phyloP scores from a whole-genome alignment of 2,113 vertebrate genomes.

The Austrofundulus limnaeus region DNA sequence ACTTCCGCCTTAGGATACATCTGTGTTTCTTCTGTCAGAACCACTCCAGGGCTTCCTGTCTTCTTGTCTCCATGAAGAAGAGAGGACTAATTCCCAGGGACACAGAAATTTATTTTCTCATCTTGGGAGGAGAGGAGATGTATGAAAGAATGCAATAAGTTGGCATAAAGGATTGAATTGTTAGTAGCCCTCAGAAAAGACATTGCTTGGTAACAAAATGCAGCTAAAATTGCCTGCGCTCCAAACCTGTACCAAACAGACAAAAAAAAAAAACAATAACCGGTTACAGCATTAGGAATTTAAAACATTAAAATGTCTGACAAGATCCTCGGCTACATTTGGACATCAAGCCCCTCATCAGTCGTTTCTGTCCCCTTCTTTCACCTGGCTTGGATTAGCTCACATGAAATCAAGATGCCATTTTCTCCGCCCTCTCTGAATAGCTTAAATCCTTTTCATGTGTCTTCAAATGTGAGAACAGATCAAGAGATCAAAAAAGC shows the following conservation, averaged over 20 bases:
- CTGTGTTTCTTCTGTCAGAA: not conserved
- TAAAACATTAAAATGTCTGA: not conserved
- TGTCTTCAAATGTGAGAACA: slow-evolving; percentile 55
- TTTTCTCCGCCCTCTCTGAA: slow-evolving; percentile 44
- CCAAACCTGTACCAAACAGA: too few species aligned
- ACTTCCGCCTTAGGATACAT: not conserved
- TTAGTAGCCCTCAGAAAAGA: too few species aligned
- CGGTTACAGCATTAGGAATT: not conserved
- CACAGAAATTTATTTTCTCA: not conserved
- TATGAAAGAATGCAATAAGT: not conserved
- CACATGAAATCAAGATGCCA: slow-evolving; percentile 38
- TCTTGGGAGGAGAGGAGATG: not conserved
- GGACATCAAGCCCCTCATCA: slow-evolving; percentile 35
- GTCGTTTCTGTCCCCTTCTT: slow-evolving; percentile 39
- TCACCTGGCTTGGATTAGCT: slow-evolving; percentile 52
- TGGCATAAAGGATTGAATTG: not conserved
- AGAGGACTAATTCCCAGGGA: not conserved
- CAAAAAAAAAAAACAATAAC: too few species aligned
- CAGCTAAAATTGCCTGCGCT: not conserved
- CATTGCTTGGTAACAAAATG: too few species aligned
- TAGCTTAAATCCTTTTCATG: slow-evolving; percentile 58
- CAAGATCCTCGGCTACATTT: slow-evolving; percentile 10
- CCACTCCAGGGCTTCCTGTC: not conserved
- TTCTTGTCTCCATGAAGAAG: not conserved
- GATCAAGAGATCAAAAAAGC: slow-evolving; percentile 57